phyloP scores from a whole-genome alignment of 2,888 invertebrate genomes.

The Malthinus flaveolus region DNA sequence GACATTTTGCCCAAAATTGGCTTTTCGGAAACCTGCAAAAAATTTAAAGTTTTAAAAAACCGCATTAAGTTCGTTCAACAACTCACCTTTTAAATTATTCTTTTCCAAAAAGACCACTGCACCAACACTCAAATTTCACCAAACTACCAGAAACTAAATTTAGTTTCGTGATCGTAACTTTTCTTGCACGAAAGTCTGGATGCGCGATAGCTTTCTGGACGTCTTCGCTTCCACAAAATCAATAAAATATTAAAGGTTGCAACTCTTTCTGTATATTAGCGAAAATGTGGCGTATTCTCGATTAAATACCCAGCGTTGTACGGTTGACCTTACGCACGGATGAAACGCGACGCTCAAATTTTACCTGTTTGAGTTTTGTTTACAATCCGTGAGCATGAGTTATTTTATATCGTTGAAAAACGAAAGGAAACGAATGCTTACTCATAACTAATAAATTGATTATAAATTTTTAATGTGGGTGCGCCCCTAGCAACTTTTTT shows the following conservation, averaged over 20 bases:
- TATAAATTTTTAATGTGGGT: slow-evolving; percentile 14
- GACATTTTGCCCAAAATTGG: slow-evolving; percentile 66
- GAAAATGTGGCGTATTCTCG: not conserved
- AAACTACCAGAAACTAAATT: slow-evolving; percentile 1
- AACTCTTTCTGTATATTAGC: not conserved
- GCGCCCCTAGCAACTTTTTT: slow-evolving; percentile 6
- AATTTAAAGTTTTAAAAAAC: too few species aligned
- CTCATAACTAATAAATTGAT: slow-evolving; percentile 6
- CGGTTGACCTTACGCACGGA: too few species aligned
- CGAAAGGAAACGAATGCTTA: slow-evolving; percentile 21
- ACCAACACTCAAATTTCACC: not conserved
- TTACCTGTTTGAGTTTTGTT: slow-evolving; percentile 25
- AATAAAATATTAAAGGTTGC: not conserved
- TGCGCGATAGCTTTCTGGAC: not conserved
- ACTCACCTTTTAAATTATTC: too few species aligned
- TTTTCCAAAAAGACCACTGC: too few species aligned
- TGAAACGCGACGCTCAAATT: not conserved
- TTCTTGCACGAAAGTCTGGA: not conserved
- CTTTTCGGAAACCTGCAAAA: slow-evolving; percentile 2
- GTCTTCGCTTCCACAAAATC: not conserved
- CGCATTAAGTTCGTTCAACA: too few species aligned
- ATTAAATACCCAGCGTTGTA: too few species aligned
- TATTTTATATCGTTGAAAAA: not conserved
- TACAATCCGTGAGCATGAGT: slow-evolving; percentile 1
- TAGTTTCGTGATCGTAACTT: not conserved